Evolutionary conservation across 2,888 invertebrate genomes (phyloP).

Genomic region (Ectemnius cavifrons): DNA sequence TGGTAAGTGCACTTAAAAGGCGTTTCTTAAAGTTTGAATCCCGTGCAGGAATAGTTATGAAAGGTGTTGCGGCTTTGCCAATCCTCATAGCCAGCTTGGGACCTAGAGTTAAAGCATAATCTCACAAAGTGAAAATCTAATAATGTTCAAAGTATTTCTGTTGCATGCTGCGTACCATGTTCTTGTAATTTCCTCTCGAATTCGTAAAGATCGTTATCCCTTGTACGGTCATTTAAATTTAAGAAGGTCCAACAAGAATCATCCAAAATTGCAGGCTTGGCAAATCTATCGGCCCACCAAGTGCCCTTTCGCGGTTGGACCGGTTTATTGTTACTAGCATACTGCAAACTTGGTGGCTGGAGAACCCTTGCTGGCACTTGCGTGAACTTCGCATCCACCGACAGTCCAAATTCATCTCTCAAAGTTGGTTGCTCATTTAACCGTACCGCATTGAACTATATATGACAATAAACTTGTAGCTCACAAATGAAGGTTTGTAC

Average conservation of each 20-base stretch:
- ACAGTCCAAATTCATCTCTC: conserved; percentile 87
- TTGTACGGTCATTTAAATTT: conserved; percentile 67
- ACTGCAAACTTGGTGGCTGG: conserved; percentile 86
- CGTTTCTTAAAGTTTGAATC: conserved; percentile 11
- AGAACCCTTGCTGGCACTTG: conserved; percentile 89
- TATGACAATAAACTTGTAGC: neutral
- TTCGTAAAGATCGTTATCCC: conserved; percentile 51
- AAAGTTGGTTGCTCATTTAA: conserved; percentile 80
- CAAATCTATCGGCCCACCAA: conserved; percentile 77
- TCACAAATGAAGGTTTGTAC: neutral
- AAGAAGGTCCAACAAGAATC: conserved; percentile 79
- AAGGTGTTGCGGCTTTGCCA: conserved; percentile 58
- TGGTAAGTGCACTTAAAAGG: conserved; percentile 59
- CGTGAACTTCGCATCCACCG: conserved; percentile 86
- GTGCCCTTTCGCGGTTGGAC: conserved; percentile 75
- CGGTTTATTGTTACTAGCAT: conserved; percentile 74
- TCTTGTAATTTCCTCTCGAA: conserved; percentile 57
- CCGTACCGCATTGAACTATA: conserved; percentile 66
- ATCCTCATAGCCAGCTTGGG: conserved; percentile 67
- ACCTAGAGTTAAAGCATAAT: conserved; percentile 19
- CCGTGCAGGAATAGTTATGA: neutral
- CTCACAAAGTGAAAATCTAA: neutral
- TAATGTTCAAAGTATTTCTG: neutral
- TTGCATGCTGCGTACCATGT: conserved; percentile 64
- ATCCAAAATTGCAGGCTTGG: conserved; percentile 63